Percentiles rank a stretch among this genome's conserved stretches.
Evolutionary conservation across 2,797 vertebrate species (phyloP).

Genomic region (Aulostomus chinensis): DNA sequence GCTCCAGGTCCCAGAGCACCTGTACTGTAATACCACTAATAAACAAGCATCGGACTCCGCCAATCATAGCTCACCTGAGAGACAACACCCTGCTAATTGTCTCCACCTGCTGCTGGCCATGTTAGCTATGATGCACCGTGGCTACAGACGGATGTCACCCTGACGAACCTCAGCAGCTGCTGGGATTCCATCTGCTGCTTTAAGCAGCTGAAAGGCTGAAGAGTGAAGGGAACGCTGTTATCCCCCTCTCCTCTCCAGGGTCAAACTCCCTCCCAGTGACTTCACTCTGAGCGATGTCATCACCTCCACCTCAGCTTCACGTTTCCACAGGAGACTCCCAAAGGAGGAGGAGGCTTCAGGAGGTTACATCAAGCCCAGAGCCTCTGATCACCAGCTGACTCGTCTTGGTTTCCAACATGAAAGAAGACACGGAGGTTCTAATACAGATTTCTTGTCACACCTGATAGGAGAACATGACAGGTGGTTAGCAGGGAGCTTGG

Average conservation of each 20-base stretch:
- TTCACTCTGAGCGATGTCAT: slow-evolving; percentile 1
- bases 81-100: too few relatives aligned
- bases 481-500: slow-evolving; percentile 3
- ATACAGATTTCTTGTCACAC: too few relatives aligned
- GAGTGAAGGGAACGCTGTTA: neutral
- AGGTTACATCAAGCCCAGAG: neutral
- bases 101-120: too few relatives aligned
- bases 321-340: slow-evolving; percentile 12
- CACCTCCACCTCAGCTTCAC: neutral
- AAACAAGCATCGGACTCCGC: too few relatives aligned
- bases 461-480: neutral
- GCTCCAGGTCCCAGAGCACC: too few relatives aligned
- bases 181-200: too few relatives aligned
- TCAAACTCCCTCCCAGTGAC: too few relatives aligned
- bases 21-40: too few relatives aligned
- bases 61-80: too few relatives aligned
- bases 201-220: slow-evolving; percentile 4
- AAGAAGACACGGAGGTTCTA: neutral
- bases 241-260: slow-evolving; percentile 1
- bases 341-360: neutral
- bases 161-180: too few relatives aligned
- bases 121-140: too few relatives aligned
- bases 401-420: neutral
- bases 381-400: slow-evolving; percentile 2
- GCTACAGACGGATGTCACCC: too few relatives aligned